Evolutionary conservation across 1,140 invertebrate genomes (phyloP).

Genomic region (Drosophila ogumai): DNA sequence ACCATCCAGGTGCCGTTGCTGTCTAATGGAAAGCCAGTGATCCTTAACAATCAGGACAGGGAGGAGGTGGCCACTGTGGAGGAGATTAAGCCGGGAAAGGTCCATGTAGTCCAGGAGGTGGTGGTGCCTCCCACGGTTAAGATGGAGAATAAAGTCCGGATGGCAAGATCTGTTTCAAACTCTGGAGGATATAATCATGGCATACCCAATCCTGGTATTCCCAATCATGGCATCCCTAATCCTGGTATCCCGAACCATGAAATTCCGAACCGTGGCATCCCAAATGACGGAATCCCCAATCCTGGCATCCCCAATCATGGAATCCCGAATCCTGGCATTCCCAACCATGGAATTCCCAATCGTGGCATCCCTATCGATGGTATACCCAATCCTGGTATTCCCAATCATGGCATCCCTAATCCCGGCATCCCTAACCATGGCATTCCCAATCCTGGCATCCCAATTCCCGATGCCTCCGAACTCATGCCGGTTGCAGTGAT

Average conservation of each 20-base stretch:
- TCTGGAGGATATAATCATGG: constrained; percentile 18
- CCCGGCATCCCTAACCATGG: constrained; percentile 47
- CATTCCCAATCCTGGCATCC: constrained; percentile 27
- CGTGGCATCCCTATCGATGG: constrained; percentile 25
- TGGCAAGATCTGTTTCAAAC: constrained; percentile 30
- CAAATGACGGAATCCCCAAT: constrained; percentile 25
- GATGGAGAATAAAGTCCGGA: constrained; percentile 31
- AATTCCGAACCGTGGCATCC: constrained; percentile 28
- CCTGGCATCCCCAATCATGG: constrained; percentile 31
- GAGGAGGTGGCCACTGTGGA: constrained; percentile 61
- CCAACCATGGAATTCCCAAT: constrained; percentile 27
- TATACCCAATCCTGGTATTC: constrained; percentile 25
- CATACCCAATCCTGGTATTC: constrained; percentile 29
- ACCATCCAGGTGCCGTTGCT: constrained; percentile 77
- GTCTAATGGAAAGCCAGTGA: constrained; percentile 66
- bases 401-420: constrained; percentile 33
- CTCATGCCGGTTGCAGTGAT: constrained; percentile 21
- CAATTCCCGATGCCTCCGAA: constrained; percentile 39
- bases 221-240: constrained; percentile 26
- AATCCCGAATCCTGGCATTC: constrained; percentile 40
- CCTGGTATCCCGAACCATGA: constrained; percentile 21
- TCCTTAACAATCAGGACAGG: constrained; percentile 29
- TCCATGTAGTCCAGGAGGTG: constrained; percentile 36
- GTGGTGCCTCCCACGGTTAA: constrained; percentile 48
- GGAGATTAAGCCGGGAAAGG: constrained; percentile 57